Base-by-base conservation (phyloP, 1,140 invertebrate genomes). In the Acyrthosiphon pisum region DNA sequence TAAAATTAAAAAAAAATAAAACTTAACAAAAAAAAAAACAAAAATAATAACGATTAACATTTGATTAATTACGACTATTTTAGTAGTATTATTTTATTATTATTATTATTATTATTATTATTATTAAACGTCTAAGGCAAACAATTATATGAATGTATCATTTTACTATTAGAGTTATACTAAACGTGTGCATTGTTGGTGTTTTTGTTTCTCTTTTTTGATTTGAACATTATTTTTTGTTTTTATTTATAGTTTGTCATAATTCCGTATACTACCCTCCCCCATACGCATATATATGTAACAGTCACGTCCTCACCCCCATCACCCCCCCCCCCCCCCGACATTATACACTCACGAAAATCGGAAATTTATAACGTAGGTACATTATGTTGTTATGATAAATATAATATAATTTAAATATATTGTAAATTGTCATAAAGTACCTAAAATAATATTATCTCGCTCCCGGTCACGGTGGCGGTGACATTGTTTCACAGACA, bases 61-160 rank as follows among this genome's bases (percentile, higher is more conserved):
- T 89, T n/a, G 68, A 92, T 83, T 86, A 53, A 93, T 84, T 83
- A 93, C 81, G 68, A 93, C 76, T 93, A 84, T 93, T 84, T 83
- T 93, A 93, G 91, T 93, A 93, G 90, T 91, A 88, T 93, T 93
- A 88, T 93, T 92, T 91, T 93, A 93, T 93, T 93, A 93, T 93
- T 89, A 93, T 93, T 93, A 93, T 93, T 93, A 93, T 93, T 86
- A 93, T 93, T 88, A 88, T 86, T 84, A 84, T 84, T 86, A 89
- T 89, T 89, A 89, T 92, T 92, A 92, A 93, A 86, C 91, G 91
- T 93, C 84, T 93, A 93, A 93, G 91, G 91, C 91, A 91, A 93
- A 93, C 91, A 93, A 93, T 92, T 93, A 83, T 93, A 93, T 84
- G 46, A 93, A 88, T 93, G 93, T 92, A 93, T 93, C 86, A 92